These are phyloP conservation scores for Hippocampus kuda DNA, from an alignment of 2,797 vertebrate species.

Conservation along the genomic window DNA sequence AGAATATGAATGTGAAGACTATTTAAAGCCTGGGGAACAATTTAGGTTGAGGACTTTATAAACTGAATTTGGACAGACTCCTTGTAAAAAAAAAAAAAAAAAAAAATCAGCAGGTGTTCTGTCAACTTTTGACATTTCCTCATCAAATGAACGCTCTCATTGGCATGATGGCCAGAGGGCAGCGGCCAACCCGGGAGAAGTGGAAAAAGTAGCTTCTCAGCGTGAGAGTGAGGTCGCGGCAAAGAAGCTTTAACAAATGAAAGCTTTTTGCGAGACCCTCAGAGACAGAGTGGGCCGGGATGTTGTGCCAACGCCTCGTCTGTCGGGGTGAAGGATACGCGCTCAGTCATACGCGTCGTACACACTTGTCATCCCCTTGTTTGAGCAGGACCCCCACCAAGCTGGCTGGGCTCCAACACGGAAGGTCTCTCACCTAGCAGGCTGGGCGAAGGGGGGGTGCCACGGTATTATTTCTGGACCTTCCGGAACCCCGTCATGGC, in stretches of 20 bases:
- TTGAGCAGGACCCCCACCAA: slow-evolving; percentile 58
- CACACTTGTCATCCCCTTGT: slow-evolving; percentile 52
- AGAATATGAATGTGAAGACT: background rate
- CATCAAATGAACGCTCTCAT: slow-evolving; percentile 8
- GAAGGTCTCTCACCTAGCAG: slow-evolving; percentile 65
- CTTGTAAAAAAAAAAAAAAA: background rate
- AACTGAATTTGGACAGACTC: background rate
- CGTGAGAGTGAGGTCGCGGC: slow-evolving; percentile 34
- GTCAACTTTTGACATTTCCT: slow-evolving; percentile 3
- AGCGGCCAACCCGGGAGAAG: slow-evolving; percentile 22
- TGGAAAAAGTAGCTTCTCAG: slow-evolving; percentile 41
- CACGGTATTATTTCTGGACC: slow-evolving; percentile 59
- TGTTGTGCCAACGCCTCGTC: slow-evolving; percentile 56
- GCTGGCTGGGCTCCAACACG: slow-evolving; percentile 65
- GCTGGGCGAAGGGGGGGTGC: slow-evolving; percentile 47
- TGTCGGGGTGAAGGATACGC: slow-evolving; percentile 65
- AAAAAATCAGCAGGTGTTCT: background rate
- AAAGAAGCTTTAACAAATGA: slow-evolving; percentile 57
- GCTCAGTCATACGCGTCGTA: slow-evolving; percentile 23
- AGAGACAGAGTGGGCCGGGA: slow-evolving; percentile 51
- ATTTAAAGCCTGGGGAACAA: background rate
- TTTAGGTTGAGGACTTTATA: slow-evolving; percentile 7
- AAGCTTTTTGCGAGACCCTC: slow-evolving; percentile 48
- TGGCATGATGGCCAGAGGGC: slow-evolving; percentile 27
- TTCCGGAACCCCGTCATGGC: slow-evolving; percentile 41